Conservation (phyloP, 2,113 vertebrate genomes). For the Cyanocitta stelleri region DNA sequence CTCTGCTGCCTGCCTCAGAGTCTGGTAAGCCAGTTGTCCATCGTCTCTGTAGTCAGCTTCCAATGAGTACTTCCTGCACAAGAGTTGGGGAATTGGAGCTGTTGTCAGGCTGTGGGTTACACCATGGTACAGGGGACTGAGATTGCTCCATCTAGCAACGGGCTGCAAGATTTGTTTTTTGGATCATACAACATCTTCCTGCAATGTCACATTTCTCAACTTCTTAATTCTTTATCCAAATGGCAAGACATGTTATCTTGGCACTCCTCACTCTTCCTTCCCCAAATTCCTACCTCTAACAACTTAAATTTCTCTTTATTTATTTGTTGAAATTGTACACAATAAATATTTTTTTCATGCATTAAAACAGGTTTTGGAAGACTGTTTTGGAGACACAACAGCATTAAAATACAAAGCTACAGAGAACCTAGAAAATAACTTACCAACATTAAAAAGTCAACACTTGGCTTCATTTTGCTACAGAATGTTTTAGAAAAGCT, state of each 20-base stretch:
- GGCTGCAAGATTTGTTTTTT: background rate
- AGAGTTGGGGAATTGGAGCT: background rate
- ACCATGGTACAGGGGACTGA: rapidly evolving
- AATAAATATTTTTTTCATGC: background rate
- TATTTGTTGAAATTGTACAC: background rate
- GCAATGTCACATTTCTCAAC: background rate
- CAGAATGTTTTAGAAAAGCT: background rate
- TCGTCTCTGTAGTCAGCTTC: background rate
- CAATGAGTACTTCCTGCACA: background rate
- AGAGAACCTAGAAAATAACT: background rate
- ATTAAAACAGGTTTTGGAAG: background rate
- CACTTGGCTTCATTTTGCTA: background rate
- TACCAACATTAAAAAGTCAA: background rate
- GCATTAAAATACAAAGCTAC: background rate
- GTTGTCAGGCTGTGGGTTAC: background rate
- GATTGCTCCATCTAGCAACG: rapidly evolving
- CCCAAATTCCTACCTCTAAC: background rate
- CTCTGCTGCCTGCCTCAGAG: background rate
- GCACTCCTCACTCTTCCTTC: background rate
- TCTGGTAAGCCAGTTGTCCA: background rate
- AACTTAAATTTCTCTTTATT: background rate
- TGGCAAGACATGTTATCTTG: background rate
- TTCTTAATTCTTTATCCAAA: background rate
- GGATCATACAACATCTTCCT: background rate
- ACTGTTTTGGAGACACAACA: background rate